phyloP scores from a whole-genome alignment of 2,797 vertebrate genomes.

The Rhabdomys pumilio region DNA sequence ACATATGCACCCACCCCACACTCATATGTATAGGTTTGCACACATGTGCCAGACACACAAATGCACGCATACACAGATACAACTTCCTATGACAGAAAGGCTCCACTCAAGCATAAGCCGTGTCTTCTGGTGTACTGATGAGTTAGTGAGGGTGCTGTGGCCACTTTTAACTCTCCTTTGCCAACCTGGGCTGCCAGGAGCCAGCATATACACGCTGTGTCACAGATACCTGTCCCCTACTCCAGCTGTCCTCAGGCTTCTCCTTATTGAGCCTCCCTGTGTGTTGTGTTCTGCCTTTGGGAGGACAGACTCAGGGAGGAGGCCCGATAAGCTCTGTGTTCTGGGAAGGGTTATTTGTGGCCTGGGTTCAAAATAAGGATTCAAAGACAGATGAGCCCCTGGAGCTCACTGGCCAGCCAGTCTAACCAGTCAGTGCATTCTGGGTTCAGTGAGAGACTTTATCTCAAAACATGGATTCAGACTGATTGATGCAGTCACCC shows the following conservation, averaged over 20 bases:
- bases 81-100: background rate
- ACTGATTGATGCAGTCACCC: background rate
- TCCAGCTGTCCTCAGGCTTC: background rate
- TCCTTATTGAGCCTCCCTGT: fast-evolving
- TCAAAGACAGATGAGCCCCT: background rate
- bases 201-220: background rate
- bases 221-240: no score
- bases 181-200: background rate
- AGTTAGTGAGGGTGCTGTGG: background rate
- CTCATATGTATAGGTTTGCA: background rate
- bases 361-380: background rate
- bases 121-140: background rate
- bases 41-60: background rate
- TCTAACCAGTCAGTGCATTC: background rate
- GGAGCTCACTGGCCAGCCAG: background rate
- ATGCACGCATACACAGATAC: background rate
- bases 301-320: background rate
- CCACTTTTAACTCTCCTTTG: background rate
- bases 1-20: background rate
- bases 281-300: background rate
- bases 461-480: background rate
- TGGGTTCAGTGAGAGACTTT: background rate
- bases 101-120: background rate
- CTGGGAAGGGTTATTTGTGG: no score
- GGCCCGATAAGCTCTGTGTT: background rate